These are phyloP conservation scores for Andrena trimmerana DNA, from an alignment of 2,888 invertebrate genomes.

Conservation along the genomic window DNA sequence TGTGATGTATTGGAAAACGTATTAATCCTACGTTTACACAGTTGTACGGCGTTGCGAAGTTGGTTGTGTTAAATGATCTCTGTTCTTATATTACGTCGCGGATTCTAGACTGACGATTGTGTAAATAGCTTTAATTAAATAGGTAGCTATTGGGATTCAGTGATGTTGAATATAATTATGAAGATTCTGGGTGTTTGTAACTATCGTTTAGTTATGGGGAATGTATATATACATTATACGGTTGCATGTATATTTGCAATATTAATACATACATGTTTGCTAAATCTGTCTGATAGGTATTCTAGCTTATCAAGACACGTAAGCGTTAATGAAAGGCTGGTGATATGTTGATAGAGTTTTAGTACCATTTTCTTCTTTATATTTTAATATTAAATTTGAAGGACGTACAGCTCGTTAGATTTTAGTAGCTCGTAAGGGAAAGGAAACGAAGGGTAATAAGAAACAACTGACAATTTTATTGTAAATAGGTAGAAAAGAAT, in stretches of 20 bases:
- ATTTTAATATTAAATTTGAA: neutral
- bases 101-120: slow-evolving; percentile 17
- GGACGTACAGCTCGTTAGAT: neutral
- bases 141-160: neutral
- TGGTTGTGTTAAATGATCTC: neutral
- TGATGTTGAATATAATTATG: neutral
- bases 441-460: neutral
- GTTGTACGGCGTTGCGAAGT: neutral
- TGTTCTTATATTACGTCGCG: neutral
- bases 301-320: neutral
- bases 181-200: neutral
- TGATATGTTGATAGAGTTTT: neutral
- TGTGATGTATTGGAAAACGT: neutral
- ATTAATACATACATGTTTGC: neutral
- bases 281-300: neutral
- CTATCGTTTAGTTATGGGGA: slow-evolving; percentile 3
- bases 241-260: slow-evolving; percentile 14
- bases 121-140: neutral
- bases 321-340: slow-evolving; percentile 11
- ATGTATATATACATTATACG: slow-evolving; percentile 3
- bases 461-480: neutral
- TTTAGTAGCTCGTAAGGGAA: neutral
- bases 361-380: neutral
- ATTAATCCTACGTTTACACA: slow-evolving; percentile 3
- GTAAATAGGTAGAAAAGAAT: neutral